Percentiles rank a stretch among this genome's conserved stretches.
Conservation (phyloP, 2,113 vertebrate genomes). For the Semnopithecus entellus region DNA sequence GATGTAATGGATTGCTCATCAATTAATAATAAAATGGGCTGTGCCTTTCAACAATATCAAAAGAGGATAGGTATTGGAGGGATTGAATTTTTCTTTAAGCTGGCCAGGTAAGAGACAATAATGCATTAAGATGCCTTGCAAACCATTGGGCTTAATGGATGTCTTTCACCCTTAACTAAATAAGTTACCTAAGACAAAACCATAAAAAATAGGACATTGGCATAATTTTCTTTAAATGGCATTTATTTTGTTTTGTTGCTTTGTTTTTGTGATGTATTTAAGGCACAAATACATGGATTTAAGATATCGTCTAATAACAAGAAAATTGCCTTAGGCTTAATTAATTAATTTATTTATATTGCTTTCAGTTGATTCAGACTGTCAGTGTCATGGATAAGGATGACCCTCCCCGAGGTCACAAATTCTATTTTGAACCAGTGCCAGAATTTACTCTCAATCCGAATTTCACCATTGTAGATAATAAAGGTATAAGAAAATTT, state of each 20-base stretch:
- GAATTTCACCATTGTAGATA: slow-evolving; percentile 89
- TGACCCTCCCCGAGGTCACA: slow-evolving; percentile 86
- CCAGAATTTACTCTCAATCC: slow-evolving; percentile 87
- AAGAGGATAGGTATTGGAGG: not conserved
- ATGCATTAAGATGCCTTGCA: not conserved
- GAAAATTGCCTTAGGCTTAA: not conserved
- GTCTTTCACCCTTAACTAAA: not conserved
- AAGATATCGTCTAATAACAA: not conserved
- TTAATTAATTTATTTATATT: slow-evolving; percentile 7
- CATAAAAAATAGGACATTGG: not conserved
- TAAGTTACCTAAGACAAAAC: not conserved
- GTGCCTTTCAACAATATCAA: not conserved
- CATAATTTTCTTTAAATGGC: not conserved
- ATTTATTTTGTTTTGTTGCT: not conserved
- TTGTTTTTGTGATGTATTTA: not conserved
- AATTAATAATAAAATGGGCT: not conserved
- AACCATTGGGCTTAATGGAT: not conserved
- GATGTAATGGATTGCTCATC: not conserved
- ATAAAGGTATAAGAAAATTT: slow-evolving; percentile 84
- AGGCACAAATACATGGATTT: not conserved
- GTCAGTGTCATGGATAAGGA: slow-evolving; percentile 89
- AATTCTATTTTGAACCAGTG: slow-evolving; percentile 88
- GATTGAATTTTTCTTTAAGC: not conserved
- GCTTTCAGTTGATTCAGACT: slow-evolving; percentile 88
- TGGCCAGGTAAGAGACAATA: not conserved